Evolutionary conservation across 1,140 invertebrate species (phyloP).

Genomic region (Bombus affinis): DNA sequence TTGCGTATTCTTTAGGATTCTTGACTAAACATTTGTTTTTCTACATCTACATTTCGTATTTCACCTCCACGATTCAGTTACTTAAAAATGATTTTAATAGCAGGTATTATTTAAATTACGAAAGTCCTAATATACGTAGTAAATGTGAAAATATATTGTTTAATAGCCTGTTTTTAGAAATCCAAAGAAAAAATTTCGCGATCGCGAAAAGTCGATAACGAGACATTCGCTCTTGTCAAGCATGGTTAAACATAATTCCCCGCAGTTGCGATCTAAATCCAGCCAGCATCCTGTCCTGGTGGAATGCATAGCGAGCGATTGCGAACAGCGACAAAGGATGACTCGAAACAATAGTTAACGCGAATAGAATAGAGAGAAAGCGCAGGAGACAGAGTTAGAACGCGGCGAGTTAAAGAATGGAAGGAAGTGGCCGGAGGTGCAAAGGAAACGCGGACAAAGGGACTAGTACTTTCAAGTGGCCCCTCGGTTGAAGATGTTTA

Average conservation of each 20-base stretch:
- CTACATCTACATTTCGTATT: too few species aligned
- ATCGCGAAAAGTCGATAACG: not conserved
- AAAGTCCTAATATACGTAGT: too few species aligned
- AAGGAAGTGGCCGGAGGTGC: slow-evolving; percentile 47
- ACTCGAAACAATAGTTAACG: slow-evolving; percentile 3
- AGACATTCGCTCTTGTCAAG: not conserved
- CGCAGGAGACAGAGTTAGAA: too few species aligned
- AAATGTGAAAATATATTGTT: too few species aligned
- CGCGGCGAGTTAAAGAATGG: slow-evolving; percentile 30
- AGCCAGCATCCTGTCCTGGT: not conserved
- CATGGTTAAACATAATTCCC: not conserved
- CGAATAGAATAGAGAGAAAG: not conserved
- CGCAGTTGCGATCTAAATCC: not conserved
- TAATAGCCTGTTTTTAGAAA: too few species aligned
- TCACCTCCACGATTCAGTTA: too few species aligned
- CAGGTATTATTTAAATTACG: too few species aligned
- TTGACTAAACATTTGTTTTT: too few species aligned
- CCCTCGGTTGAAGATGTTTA: slow-evolving; percentile 78
- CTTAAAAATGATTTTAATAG: too few species aligned
- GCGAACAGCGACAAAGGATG: slow-evolving; percentile 12
- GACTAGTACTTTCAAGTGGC: slow-evolving; percentile 63
- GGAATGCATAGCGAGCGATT: not conserved
- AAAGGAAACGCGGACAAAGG: slow-evolving; percentile 66
- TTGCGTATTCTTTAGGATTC: too few species aligned
- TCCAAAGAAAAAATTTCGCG: too few species aligned